A percentile compares a stretch with the other conserved stretches of the same genome.
Evolutionary conservation across 2,888 invertebrate species (phyloP).

Genomic region (Spialia ferax): DNA sequence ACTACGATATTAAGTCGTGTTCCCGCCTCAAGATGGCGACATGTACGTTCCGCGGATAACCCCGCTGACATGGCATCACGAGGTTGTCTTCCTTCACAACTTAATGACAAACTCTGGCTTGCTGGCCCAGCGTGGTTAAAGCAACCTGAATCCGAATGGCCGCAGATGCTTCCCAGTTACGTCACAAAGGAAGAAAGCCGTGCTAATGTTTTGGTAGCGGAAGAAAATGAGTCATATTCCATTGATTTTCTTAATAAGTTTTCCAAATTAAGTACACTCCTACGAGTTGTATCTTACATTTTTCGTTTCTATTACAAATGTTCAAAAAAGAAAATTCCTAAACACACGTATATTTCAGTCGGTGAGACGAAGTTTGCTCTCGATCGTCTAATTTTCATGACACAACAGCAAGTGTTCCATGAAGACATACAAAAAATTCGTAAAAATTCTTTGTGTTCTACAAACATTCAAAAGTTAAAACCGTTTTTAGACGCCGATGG

Average conservation of each 20-base stretch:
- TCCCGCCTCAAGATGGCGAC: slow-evolving; percentile 8
- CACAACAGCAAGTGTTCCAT: not conserved
- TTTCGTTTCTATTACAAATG: not conserved
- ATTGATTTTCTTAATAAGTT: slow-evolving; percentile 6
- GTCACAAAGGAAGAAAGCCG: not conserved
- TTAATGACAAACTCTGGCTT: not conserved
- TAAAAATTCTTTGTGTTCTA: slow-evolving; percentile 2
- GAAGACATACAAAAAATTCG: slow-evolving; percentile 1
- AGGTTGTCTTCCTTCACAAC: not conserved
- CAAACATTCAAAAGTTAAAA: slow-evolving; percentile 10
- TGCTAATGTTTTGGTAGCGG: not conserved
- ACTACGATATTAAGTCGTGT: not conserved
- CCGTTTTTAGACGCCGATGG: not conserved
- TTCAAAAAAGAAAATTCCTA: not conserved
- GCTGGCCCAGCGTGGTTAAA: slow-evolving; percentile 8
- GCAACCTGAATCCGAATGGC: not conserved
- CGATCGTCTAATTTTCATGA: not conserved
- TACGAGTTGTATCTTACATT: not conserved
- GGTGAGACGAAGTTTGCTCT: not conserved
- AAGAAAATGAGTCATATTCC: not conserved
- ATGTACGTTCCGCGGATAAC: slow-evolving; percentile 8
- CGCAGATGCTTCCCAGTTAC: not conserved
- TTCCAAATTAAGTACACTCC: slow-evolving; percentile 6
- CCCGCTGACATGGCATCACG: slow-evolving; percentile 7
- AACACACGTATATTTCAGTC: not conserved